Conservation (phyloP, 2,888 invertebrate genomes). For the Synanthedon formicaeformis region DNA sequence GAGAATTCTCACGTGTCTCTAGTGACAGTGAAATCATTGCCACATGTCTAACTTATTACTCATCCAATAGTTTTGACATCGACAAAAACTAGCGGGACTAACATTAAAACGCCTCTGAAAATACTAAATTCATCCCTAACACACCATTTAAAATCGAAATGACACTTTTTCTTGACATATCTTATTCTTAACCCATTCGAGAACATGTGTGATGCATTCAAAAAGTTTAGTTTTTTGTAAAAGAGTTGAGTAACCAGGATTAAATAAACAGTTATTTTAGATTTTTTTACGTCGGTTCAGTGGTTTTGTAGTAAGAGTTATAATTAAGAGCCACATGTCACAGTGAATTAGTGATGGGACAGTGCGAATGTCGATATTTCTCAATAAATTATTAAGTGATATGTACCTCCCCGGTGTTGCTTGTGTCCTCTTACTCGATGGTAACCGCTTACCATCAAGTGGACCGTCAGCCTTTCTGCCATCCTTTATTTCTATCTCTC, state of each 20-base stretch:
- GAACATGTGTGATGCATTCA: constrained; percentile 29
- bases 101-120: constrained; percentile 31
- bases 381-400: neutral
- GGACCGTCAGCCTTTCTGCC: too few relatives aligned
- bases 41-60: constrained; percentile 53
- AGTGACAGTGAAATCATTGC: constrained; percentile 45
- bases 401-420: too few relatives aligned
- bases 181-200: constrained; percentile 57
- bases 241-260: constrained; percentile 64
- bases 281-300: constrained; percentile 46
- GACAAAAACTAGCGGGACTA: constrained; percentile 27
- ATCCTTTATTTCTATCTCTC: too few relatives aligned
- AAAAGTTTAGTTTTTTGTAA: constrained; percentile 26
- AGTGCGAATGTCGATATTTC: neutral
- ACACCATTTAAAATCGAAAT: constrained; percentile 62
- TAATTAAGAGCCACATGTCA: constrained; percentile 65
- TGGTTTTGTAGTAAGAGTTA: constrained; percentile 58
- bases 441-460: too few relatives aligned
- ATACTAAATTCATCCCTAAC: constrained; percentile 60
- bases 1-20: constrained; percentile 55
- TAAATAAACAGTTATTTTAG: constrained; percentile 58
- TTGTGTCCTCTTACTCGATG: too few relatives aligned
- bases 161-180: constrained; percentile 40
- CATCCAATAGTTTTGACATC: constrained; percentile 28
- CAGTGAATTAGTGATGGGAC: constrained; percentile 20